Conservation (phyloP, 2,797 vertebrate species). For the Periparus ater region DNA sequence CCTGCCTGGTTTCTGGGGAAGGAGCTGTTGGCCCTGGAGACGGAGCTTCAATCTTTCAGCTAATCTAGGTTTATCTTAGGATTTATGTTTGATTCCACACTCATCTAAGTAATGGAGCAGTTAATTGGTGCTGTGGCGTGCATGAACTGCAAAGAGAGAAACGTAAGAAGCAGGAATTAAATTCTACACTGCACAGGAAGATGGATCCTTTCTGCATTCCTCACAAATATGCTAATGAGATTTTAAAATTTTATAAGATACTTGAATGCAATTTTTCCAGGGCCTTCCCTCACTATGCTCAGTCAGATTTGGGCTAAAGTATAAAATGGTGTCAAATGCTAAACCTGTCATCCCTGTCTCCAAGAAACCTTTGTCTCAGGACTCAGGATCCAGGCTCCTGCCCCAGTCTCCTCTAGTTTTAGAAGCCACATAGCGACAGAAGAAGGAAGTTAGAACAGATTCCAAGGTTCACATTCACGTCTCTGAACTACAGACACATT, state of each 20-base stretch:
- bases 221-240: not conserved
- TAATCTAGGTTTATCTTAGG: not conserved
- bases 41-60: not conserved
- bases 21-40: not conserved
- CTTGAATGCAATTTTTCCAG: not conserved
- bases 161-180: not conserved
- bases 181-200: not conserved
- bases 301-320: not conserved
- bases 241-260: not conserved
- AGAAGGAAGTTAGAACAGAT: not conserved
- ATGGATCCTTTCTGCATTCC: not conserved
- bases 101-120: not conserved
- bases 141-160: not conserved
- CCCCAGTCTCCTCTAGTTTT: not conserved
- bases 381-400: not conserved
- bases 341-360: not conserved
- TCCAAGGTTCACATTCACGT: not conserved
- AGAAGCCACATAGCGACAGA: not conserved
- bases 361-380: not conserved
- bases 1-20: not conserved
- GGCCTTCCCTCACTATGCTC: not conserved
- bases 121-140: not conserved
- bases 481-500: not conserved
- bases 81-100: not conserved
- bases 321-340: not conserved